A percentile compares a stretch with the other conserved stretches of the same genome.
These are phyloP conservation scores for Ailurus styani DNA, from an alignment of 2,113 vertebrate genomes.

Conservation along the genomic window DNA sequence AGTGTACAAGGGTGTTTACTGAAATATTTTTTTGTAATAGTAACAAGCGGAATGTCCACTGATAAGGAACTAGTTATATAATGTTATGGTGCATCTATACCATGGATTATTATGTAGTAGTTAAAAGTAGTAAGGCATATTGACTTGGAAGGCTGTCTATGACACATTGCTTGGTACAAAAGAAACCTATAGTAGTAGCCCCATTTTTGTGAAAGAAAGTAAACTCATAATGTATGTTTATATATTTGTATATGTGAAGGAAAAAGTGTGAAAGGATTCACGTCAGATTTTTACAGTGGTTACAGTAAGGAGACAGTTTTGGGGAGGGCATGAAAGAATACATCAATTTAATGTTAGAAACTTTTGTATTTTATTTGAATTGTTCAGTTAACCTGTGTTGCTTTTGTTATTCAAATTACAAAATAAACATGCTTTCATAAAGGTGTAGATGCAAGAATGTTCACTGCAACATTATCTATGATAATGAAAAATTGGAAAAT, in stretches of 20 bases:
- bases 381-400: neutral
- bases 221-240: neutral
- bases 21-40: neutral
- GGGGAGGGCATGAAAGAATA: neutral
- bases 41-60: neutral
- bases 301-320: neutral
- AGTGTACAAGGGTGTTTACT: neutral
- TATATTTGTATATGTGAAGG: neutral
- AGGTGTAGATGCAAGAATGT: no score
- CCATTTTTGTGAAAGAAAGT: neutral
- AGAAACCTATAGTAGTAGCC: neutral
- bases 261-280: neutral
- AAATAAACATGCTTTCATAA: no score
- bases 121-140: neutral
- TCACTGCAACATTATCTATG: no score
- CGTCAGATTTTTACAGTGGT: neutral
- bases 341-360: neutral
- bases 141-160: neutral
- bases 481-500: no score
- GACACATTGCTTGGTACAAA: neutral
- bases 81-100: neutral
- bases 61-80: neutral
- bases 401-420: no score
- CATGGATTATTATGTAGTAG: neutral
- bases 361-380: neutral